Evolutionary conservation across 2,797 vertebrate species (phyloP).

Genomic region (Thalassophryne amazonica): DNA sequence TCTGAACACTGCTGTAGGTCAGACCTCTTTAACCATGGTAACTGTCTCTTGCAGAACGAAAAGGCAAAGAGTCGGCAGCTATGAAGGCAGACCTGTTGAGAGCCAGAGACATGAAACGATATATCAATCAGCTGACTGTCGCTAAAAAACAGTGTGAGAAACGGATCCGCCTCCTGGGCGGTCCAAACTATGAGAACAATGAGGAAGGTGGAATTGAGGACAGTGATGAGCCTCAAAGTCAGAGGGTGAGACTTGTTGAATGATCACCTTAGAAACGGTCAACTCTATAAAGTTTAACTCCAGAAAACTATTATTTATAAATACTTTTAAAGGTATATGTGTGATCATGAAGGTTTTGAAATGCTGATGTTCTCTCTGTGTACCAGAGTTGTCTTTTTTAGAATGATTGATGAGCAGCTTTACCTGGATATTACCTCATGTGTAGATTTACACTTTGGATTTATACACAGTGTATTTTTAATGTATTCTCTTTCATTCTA

Average conservation of each 20-base stretch:
- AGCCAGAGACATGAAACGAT: conserved; percentile 96
- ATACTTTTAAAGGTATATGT: background rate
- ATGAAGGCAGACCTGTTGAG: conserved; percentile 97
- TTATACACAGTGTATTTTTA: background rate
- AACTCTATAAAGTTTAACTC: too few species aligned
- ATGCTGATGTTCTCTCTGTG: background rate
- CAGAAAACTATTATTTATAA: too few species aligned
- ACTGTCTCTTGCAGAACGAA: conserved; percentile 71
- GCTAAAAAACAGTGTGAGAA: conserved; percentile 99
- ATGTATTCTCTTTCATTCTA: background rate
- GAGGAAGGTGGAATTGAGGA: conserved; percentile 80
- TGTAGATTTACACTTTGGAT: background rate
- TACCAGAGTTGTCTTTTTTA: too few species aligned
- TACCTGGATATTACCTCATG: background rate
- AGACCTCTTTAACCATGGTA: background rate
- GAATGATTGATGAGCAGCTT: too few species aligned
- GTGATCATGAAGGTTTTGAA: background rate
- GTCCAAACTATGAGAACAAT: conserved; percentile 89
- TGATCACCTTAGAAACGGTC: too few species aligned
- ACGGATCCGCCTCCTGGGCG: conserved; percentile 88
- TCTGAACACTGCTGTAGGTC: too few species aligned
- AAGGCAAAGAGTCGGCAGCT: conserved; percentile 94
- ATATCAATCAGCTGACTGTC: conserved; percentile 97
- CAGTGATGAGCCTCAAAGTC: conserved; percentile 84
- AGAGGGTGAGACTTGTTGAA: conserved; percentile 79